These are phyloP conservation scores for Turnix velox DNA, from an alignment of 2,113 vertebrate species.

Conservation along the genomic window DNA sequence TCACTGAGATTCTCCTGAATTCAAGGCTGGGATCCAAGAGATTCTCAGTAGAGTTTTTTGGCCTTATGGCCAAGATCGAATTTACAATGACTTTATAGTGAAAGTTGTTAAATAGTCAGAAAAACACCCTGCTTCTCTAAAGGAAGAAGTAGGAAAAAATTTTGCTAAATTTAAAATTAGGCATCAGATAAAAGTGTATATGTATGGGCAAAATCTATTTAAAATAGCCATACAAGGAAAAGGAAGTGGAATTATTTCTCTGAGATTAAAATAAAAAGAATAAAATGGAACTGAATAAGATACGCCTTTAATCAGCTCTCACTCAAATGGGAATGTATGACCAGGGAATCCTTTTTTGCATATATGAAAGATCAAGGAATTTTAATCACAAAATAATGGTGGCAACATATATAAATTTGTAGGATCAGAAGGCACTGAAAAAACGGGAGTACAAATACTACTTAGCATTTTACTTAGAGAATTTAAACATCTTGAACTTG, in stretches of 20 bases:
- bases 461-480: neutral
- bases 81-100: neutral
- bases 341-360: neutral
- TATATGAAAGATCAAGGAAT: neutral
- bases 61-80: neutral
- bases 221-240: neutral
- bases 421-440: neutral
- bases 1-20: neutral
- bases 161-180: neutral
- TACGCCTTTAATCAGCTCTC: neutral
- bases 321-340: neutral
- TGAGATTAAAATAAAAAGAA: neutral
- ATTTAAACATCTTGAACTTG: constrained; percentile 17
- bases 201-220: neutral
- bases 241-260: neutral
- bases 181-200: neutral
- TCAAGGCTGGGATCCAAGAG: neutral
- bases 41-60: neutral
- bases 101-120: neutral
- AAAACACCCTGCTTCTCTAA: neutral
- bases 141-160: too few species aligned
- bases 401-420: neutral
- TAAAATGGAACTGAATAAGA: neutral
- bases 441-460: neutral
- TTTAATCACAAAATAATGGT: constrained; percentile 10